Percentiles rank a stretch among this genome's conserved stretches.
phyloP scores from a whole-genome alignment of 1,140 invertebrate species.

The Rhopalosiphum maidis region DNA sequence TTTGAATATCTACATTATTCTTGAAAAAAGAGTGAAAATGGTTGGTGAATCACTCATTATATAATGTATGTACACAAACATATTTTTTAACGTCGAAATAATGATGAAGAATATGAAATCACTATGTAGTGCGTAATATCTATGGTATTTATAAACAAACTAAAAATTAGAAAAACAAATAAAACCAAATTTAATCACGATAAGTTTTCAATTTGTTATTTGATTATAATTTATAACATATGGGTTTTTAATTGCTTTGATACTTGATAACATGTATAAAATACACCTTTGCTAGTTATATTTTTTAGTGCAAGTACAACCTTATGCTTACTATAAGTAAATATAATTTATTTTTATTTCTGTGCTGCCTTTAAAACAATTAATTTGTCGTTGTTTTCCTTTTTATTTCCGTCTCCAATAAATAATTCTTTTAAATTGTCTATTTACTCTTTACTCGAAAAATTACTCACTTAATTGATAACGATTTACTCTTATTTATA shows the following conservation, averaged over 20 bases:
- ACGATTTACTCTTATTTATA: neutral
- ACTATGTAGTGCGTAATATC: no score
- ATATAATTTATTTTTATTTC: constrained; percentile 20
- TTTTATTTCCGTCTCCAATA: neutral
- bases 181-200: neutral
- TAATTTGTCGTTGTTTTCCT: neutral
- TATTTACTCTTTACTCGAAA: neutral
- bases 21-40: no score
- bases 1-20: no score
- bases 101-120: no score
- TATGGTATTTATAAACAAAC: no score
- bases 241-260: neutral
- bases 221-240: neutral
- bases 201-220: neutral
- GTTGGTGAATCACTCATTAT: no score
- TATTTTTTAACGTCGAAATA: no score
- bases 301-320: neutral
- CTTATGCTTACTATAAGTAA: neutral
- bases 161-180: neutral
- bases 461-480: neutral
- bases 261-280: neutral
- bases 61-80: no score
- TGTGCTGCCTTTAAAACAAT: neutral
- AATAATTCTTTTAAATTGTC: neutral
- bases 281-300: neutral